phyloP scores from a whole-genome alignment of 2,113 vertebrate genomes.

The Saguinus imperator region DNA sequence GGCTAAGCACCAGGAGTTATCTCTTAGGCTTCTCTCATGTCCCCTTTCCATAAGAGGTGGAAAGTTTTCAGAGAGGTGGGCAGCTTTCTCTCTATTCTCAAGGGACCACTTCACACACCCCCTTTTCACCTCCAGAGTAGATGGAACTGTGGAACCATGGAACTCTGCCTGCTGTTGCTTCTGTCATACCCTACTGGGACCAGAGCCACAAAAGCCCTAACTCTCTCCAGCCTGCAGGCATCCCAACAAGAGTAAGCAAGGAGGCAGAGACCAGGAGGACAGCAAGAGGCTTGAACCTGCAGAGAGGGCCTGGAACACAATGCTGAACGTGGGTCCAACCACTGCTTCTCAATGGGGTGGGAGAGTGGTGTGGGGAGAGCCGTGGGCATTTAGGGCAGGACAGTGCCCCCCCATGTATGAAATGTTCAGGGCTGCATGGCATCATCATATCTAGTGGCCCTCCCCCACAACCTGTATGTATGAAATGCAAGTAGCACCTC shows the following conservation, averaged over 20 bases:
- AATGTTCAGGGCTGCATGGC: neutral
- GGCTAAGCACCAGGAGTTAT: neutral
- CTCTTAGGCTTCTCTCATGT: neutral
- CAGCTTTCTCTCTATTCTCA: neutral
- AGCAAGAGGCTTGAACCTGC: neutral
- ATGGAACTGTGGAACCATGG: neutral
- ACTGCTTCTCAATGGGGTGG: neutral
- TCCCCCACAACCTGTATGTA: fast-evolving
- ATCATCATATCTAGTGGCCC: neutral
- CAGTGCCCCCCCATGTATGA: neutral
- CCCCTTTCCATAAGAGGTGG: neutral
- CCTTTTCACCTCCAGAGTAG: neutral
- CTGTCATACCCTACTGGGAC: neutral
- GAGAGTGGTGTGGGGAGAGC: neutral
- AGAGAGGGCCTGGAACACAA: neutral
- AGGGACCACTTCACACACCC: neutral
- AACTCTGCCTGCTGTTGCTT: neutral
- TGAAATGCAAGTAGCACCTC: neutral
- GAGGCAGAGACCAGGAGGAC: neutral
- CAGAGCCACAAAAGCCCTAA: neutral
- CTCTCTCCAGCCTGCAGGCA: neutral
- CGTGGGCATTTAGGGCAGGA: neutral
- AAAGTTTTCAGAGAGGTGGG: neutral
- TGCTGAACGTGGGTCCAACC: neutral
- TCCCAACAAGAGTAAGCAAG: neutral